Conservation (phyloP, 2,113 vertebrate species). For the Apteryx mantelli region DNA sequence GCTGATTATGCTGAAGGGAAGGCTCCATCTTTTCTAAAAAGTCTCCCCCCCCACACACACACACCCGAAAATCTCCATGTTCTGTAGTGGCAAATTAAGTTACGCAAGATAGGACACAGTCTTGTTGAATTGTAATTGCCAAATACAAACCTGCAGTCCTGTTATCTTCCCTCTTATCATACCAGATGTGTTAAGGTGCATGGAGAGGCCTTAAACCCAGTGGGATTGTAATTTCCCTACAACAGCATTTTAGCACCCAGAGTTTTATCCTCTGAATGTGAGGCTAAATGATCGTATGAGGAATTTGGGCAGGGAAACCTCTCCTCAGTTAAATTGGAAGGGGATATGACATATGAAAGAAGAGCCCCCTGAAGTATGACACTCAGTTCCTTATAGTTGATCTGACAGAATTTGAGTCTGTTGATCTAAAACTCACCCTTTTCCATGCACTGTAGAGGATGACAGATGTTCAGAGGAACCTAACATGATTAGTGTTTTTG, state of each 20-base stretch:
- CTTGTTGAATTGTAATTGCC: not conserved
- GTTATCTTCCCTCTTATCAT: not conserved
- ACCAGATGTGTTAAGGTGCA: not conserved
- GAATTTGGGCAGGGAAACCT: not conserved
- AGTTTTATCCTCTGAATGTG: not conserved
- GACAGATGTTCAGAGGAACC: slow-evolving; percentile 50
- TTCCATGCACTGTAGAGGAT: not conserved
- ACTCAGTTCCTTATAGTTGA: not conserved
- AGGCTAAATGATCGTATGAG: not conserved
- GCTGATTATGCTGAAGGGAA: not conserved
- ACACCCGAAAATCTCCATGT: not conserved
- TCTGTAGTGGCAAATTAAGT: not conserved
- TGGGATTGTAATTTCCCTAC: not conserved
- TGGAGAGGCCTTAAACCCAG: not conserved
- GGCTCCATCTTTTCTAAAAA: not conserved
- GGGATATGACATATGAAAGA: not conserved
- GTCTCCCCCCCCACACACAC: not conserved
- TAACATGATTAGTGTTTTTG: slow-evolving; percentile 24
- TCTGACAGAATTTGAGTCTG: not conserved
- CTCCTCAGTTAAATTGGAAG: not conserved
- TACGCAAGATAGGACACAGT: not conserved
- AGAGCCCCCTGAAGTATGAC: not conserved
- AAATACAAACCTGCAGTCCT: not conserved
- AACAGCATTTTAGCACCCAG: not conserved
- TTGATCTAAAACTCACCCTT: slow-evolving; percentile 37